phyloP scores from a whole-genome alignment of 2,797 vertebrate genomes.

The Pipistrellus nathusii region DNA sequence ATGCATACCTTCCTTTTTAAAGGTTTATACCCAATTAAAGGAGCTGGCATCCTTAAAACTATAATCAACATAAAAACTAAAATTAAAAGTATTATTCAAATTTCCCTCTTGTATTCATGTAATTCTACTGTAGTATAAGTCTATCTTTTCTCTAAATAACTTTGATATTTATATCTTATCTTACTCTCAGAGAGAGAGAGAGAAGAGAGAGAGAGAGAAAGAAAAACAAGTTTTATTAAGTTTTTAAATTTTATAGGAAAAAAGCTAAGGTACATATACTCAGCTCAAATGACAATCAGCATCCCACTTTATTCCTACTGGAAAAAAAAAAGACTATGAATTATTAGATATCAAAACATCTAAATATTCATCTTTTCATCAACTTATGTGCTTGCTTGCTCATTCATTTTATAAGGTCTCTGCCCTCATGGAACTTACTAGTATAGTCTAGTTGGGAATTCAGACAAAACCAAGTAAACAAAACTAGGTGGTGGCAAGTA shows the following conservation, averaged over 20 bases:
- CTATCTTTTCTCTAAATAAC: conserved; percentile 33
- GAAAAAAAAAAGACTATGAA: not conserved
- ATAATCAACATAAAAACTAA: conserved; percentile 50
- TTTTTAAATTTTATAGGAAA: conserved; percentile 55
- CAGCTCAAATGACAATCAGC: conserved; percentile 20
- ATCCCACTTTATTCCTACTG: not conserved
- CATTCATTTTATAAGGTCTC: conserved; percentile 26
- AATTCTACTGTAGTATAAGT: conserved; percentile 3
- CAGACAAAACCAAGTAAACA: conserved; percentile 48
- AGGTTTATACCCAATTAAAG: conserved; percentile 52
- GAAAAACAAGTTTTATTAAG: conserved; percentile 26
- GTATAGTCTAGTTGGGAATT: not conserved
- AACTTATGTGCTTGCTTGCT: conserved; percentile 22
- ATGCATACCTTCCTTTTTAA: conserved; percentile 56
- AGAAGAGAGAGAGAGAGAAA: conserved; percentile 18
- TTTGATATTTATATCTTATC: conserved; percentile 38
- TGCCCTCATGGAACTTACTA: not conserved
- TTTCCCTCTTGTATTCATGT: not conserved
- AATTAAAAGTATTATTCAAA: conserved; percentile 54
- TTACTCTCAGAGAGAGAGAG: not conserved
- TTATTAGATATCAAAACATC: conserved; percentile 35
- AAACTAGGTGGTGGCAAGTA: not conserved
- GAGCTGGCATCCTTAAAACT: conserved; percentile 31
- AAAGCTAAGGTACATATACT: not conserved
- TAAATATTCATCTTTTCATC: conserved; percentile 37